phyloP scores from a whole-genome alignment of 2,888 invertebrate genomes.

The Caenorhabditis afra region DNA sequence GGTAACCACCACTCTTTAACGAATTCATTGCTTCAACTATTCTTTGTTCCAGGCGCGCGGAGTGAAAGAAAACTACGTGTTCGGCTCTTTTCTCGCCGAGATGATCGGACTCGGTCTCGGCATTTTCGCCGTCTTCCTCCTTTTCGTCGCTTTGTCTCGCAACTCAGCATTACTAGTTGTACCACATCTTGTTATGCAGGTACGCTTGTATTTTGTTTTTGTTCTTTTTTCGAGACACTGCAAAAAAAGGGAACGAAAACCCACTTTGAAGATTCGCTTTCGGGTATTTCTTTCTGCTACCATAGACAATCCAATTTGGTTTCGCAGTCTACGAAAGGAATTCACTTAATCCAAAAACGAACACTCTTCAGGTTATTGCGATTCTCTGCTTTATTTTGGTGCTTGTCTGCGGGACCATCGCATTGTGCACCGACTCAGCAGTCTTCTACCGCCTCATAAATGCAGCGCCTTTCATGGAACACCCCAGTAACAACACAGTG shows the following conservation, averaged over 20 bases:
- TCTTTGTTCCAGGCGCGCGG: constrained; percentile 61
- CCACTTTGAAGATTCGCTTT: constrained; percentile 5
- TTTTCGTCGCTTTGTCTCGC: constrained; percentile 74
- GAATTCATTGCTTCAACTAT: too few relatives aligned
- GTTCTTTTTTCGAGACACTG: background rate
- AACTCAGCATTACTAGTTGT: constrained; percentile 75
- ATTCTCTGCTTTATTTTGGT: constrained; percentile 73
- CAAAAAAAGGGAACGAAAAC: background rate
- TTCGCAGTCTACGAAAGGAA: background rate
- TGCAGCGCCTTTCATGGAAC: constrained; percentile 78
- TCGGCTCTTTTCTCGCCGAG: constrained; percentile 68
- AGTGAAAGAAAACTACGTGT: constrained; percentile 71
- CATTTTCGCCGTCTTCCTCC: constrained; percentile 69
- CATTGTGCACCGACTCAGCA: constrained; percentile 76
- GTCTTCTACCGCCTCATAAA: constrained; percentile 79
- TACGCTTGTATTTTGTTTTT: constrained; percentile 38
- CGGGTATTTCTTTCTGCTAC: too few relatives aligned
- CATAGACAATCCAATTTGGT: constrained; percentile 36
- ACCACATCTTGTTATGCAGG: constrained; percentile 79
- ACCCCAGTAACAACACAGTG: constrained; percentile 76
- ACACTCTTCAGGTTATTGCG: constrained; percentile 70
- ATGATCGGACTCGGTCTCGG: constrained; percentile 71
- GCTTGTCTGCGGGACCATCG: constrained; percentile 74
- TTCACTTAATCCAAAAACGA: background rate
- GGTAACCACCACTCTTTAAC: constrained; percentile 32